A percentile compares a stretch with the other conserved stretches of the same genome.
phyloP scores from a whole-genome alignment of 2,888 invertebrate species.

The Agrotis segetum region DNA sequence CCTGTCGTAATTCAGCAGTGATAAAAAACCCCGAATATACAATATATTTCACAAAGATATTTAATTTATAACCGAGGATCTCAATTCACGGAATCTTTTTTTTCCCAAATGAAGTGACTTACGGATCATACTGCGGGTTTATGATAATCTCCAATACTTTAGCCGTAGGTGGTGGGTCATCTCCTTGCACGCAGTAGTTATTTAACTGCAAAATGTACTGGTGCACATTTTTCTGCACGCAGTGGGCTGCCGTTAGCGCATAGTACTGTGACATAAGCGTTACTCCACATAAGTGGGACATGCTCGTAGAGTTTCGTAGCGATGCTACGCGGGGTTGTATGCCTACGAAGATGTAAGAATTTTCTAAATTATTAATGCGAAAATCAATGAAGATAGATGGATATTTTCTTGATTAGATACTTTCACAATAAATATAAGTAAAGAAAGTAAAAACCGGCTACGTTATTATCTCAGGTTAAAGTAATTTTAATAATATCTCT shows the following conservation, averaged over 20 bases:
- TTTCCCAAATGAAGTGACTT: conserved; percentile 58
- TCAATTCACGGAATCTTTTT: neutral
- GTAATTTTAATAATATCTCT: too few species aligned
- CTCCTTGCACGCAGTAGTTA: conserved; percentile 75
- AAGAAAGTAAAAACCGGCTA: too few species aligned
- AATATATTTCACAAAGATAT: too few species aligned
- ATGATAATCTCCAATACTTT: conserved; percentile 74
- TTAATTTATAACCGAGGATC: too few species aligned
- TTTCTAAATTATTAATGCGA: neutral
- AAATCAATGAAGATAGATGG: too few species aligned
- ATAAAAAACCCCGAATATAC: too few species aligned
- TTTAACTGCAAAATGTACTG: conserved; percentile 77
- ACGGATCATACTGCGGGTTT: conserved; percentile 81
- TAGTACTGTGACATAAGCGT: conserved; percentile 74
- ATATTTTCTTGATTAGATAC: too few species aligned
- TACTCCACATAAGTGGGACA: conserved; percentile 81
- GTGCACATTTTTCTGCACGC: conserved; percentile 68
- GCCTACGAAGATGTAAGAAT: conserved; percentile 69
- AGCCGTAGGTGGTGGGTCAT: conserved; percentile 64
- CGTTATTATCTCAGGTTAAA: too few species aligned
- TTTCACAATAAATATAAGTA: too few species aligned
- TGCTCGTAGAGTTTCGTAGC: conserved; percentile 72
- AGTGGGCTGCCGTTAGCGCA: conserved; percentile 87
- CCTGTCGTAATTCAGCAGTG: neutral
- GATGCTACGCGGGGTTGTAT: conserved; percentile 79